Evolutionary conservation across 2,797 vertebrate species (phyloP), one percentile per base, ranked within the genome.

Genomic region (Diceros bicornis): DNA sequence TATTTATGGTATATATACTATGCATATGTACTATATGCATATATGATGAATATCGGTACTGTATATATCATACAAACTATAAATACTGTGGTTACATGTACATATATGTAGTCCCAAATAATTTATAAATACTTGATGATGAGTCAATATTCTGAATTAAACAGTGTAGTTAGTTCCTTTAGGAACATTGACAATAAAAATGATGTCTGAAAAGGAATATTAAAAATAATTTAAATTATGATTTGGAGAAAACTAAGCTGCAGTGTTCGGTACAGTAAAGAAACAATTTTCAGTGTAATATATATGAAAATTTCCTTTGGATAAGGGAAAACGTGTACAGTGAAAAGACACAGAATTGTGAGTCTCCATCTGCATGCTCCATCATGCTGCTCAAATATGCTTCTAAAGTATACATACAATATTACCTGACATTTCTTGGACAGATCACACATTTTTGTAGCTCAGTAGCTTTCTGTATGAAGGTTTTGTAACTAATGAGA

Each of bases 141-240:
- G 2, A 74, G 62, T 74, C 27, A 27, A 37, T 86, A 57, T 84
- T 84, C 34, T 64, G 55, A 83, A 93, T 96, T 50, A 69, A 66
- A 78, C 68, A 50, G 0, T 59, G 2, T 81, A 81, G 25, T 64
- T 57, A 71, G 27, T 59, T 81, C 2, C n/a, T 27, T 75, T 41
- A 47, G 29, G 25, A 72, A 94, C 90, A 57, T 16, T 83, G 8
- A 6, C 34, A 91, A 55, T 64, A 89, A 64, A 93, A 91, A 92
- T 57, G 4, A 37, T 91, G 1, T 69, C 27, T 93, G 79, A 69
- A 83, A 61, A 90, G 72, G 7, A 83, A 69, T 71, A 82, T 91
- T 34, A 82, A 68, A 82, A 89, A 44, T 83, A 74, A 89, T 83
- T 94, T 83, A 41, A 68, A 83, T 84, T 82, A 57, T 64, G 32